A percentile compares a stretch with the other conserved stretches of the same genome.
phyloP scores from a whole-genome alignment of 2,888 invertebrate species.

The Xylota segnis region DNA sequence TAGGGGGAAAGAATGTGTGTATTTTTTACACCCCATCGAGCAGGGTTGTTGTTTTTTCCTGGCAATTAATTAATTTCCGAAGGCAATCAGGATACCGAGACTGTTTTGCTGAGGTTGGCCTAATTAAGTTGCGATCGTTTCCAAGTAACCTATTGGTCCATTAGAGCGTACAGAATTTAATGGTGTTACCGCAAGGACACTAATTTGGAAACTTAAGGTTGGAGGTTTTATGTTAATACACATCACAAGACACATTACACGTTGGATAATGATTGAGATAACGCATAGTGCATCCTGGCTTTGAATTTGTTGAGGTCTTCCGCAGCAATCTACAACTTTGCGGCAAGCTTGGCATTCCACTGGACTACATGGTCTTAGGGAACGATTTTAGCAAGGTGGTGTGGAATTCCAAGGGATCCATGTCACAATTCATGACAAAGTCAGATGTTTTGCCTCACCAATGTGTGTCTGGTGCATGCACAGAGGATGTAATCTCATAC shows the following conservation, averaged over 20 bases:
- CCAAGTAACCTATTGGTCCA: not conserved
- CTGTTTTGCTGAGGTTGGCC: constrained; percentile 12
- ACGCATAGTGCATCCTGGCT: not conserved
- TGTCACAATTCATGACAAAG: constrained; percentile 35
- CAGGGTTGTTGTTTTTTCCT: not conserved
- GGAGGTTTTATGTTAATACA: not conserved
- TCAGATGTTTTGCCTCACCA: constrained; percentile 19
- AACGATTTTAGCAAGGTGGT: constrained; percentile 23
- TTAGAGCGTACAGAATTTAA: constrained; percentile 8
- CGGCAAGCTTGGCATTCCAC: constrained; percentile 13
- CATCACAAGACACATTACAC: not conserved
- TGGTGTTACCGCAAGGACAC: constrained; percentile 3
- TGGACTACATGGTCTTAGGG: not conserved
- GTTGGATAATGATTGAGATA: constrained; percentile 18
- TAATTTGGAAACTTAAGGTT: not conserved
- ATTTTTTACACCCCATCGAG: constrained; percentile 22
- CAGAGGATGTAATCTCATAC: not conserved
- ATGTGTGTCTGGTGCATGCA: not conserved
- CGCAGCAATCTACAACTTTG: constrained; percentile 15
- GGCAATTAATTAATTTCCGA: constrained; percentile 22
- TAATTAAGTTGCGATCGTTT: not conserved
- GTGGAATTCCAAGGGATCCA: constrained; percentile 12
- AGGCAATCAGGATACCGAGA: not conserved
- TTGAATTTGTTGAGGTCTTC: not conserved
- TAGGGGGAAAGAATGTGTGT: not conserved